Evolutionary conservation across 92 coral and sea anemone genomes (phyloP).

Genomic region (Porites rus): DNA sequence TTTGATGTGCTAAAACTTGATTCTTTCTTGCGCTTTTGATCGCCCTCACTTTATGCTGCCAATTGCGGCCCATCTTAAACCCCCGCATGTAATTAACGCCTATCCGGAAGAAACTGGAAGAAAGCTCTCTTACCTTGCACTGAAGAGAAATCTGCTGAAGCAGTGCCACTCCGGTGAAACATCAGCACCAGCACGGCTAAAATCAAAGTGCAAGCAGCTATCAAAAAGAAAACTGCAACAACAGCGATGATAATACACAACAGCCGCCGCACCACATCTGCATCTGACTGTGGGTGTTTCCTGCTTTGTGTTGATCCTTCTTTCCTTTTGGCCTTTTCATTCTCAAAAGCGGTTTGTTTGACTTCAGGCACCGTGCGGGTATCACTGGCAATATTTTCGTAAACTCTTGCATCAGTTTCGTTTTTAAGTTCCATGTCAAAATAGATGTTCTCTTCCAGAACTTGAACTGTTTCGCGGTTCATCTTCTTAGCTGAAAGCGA

Average conservation of each 20-base stretch:
- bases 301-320: too few species aligned
- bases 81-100: too few species aligned
- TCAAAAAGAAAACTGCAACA: not conserved
- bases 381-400: not conserved
- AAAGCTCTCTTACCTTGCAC: not conserved
- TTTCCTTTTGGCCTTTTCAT: not conserved
- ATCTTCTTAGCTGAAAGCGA: too few species aligned
- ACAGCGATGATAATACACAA: not conserved
- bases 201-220: slow-evolving; percentile 6
- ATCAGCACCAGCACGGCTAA: not conserved
- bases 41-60: too few species aligned
- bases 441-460: not conserved
- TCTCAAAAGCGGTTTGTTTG: not conserved
- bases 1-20: too few species aligned
- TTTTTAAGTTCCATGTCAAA: slow-evolving; percentile 3
- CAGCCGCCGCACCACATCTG: not conserved
- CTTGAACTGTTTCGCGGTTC: too few species aligned
- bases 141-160: not conserved
- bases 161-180: not conserved
- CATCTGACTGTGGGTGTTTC: not conserved
- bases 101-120: too few species aligned
- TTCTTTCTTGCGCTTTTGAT: too few species aligned
- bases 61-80: too few species aligned
- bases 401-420: not conserved
- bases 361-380: not conserved